These are phyloP conservation scores for Rhabditoides inermis DNA, from an alignment of 2,888 invertebrate species.

Conservation along the genomic window DNA sequence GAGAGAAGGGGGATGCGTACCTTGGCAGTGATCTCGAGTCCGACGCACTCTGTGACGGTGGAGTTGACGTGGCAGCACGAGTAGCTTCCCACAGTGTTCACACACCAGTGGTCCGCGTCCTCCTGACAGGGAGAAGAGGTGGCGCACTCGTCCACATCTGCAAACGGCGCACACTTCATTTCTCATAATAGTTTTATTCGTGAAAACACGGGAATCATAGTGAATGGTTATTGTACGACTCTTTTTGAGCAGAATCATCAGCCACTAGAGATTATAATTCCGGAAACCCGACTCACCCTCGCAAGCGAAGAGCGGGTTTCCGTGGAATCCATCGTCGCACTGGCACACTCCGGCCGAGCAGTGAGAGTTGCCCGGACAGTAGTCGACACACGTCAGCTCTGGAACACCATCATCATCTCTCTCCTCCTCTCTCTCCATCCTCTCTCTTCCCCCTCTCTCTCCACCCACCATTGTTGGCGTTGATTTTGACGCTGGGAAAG, in stretches of 20 bases:
- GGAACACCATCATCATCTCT: too few species aligned
- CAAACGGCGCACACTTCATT: too few species aligned
- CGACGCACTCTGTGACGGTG: slow-evolving; percentile 17
- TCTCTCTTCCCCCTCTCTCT: too few species aligned
- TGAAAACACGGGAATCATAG: too few species aligned
- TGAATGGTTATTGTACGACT: too few species aligned
- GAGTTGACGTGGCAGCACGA: slow-evolving; percentile 42
- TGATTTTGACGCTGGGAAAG: too few species aligned
- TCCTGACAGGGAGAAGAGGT: slow-evolving; percentile 20
- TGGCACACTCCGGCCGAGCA: slow-evolving; percentile 37
- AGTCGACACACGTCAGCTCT: slow-evolving; percentile 27
- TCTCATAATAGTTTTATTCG: too few species aligned
- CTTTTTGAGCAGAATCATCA: too few species aligned
- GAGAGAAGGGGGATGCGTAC: too few species aligned
- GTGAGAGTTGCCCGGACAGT: slow-evolving; percentile 39
- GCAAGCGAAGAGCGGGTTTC: slow-evolving; percentile 33
- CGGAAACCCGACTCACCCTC: slow-evolving; percentile 34
- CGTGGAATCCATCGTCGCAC: slow-evolving; percentile 40
- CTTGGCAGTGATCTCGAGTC: slow-evolving; percentile 15
- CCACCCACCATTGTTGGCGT: too few species aligned
- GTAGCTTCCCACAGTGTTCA: slow-evolving; percentile 47
- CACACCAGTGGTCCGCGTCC: slow-evolving; percentile 41
- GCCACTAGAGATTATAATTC: too few species aligned
- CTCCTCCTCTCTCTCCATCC: too few species aligned
- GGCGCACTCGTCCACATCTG: slow-evolving; percentile 32